Evolutionary conservation across 92 coral and sea anemone genomes (phyloP).

Genomic region (Siderastrea siderea): DNA sequence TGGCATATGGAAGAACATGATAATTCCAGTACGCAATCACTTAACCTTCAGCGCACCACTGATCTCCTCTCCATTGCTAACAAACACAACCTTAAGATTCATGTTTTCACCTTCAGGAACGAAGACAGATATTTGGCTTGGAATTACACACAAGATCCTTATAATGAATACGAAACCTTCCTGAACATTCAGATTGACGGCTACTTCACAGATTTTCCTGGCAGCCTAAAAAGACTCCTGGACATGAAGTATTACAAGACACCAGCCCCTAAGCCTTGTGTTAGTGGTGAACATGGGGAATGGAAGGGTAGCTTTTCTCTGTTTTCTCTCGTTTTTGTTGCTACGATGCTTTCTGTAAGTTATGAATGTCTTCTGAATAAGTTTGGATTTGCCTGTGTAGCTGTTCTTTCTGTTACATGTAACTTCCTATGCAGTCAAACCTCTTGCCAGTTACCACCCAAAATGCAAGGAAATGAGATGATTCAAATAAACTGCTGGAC

Average conservation of each 20-base stretch:
- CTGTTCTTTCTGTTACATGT: too few relatives aligned
- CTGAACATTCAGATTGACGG: constrained; percentile 24
- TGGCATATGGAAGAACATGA: constrained; percentile 35
- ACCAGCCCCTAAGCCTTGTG: not conserved
- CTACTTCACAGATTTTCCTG: constrained; percentile 44
- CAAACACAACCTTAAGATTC: constrained; percentile 24
- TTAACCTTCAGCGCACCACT: constrained; percentile 28
- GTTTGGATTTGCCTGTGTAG: not conserved
- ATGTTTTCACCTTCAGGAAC: constrained; percentile 34
- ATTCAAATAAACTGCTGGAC: too few relatives aligned
- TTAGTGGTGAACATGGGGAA: not conserved
- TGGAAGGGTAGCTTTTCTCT: not conserved
- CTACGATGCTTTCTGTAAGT: not conserved
- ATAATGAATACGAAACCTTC: constrained; percentile 30
- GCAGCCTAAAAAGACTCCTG: constrained; percentile 14
- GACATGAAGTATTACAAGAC: not conserved
- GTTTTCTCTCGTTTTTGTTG: not conserved
- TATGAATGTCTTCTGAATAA: not conserved
- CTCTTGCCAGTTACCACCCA: too few relatives aligned
- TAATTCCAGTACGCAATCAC: not conserved
- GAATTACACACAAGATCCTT: constrained; percentile 44
- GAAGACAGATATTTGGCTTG: constrained; percentile 30
- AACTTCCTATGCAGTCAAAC: too few relatives aligned
- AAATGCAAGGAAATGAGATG: too few relatives aligned
- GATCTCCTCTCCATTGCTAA: constrained; percentile 3